Base-by-base conservation (phyloP, 2,797 vertebrate genomes). In the Eulemur mongoz region DNA sequence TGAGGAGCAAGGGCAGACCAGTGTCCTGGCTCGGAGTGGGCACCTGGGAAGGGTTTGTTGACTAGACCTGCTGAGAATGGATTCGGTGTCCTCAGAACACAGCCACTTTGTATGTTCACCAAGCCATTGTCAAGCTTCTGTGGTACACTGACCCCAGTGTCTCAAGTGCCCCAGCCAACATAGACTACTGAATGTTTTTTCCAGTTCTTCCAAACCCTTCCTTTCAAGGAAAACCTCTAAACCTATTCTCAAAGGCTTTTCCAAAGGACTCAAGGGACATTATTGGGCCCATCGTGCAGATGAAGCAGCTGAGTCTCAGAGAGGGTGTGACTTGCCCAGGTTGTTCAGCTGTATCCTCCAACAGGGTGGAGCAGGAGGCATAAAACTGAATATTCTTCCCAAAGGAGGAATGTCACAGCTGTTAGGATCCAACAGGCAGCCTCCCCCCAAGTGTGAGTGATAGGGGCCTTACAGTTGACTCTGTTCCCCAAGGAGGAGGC, bases 201-300 rank as follows among this genome's bases (percentile, higher is more conserved):
- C 79, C 32, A 43, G 14, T 69, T 87, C 54, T 87, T 91, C 57
- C 13, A 43, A 84, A 83, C 30, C 13, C 22, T 38, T 43, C 72
- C 91, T 93, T 69, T 93, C 45, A 61, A 88, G 83, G 30, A 79
- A 87, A 78, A 86, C 48, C 48, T 86, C 78, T 93, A 65, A 75
- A 89, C 69, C 67, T 59, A 17, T 38, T 72, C 54, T 18, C 27
- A 88, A 20, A 65, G 35, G 2, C 17, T 81, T 84, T 78, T 67
- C 72, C 40, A 23, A 59, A 89, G 79, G 8, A 22, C 70, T 54
- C n/a, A 38, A 13, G 35, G 45, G 10, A 54, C 72, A 30, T 52
- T 61, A n/a, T 30, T 40, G 73, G 43, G n/a, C 35, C 63, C 38
- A 4, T 12, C 1, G 20, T 70, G n/a, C 40, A 30, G 83, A 73